Base-by-base conservation (phyloP, 2,797 vertebrate genomes). In the Scomberomorus guttatus region DNA sequence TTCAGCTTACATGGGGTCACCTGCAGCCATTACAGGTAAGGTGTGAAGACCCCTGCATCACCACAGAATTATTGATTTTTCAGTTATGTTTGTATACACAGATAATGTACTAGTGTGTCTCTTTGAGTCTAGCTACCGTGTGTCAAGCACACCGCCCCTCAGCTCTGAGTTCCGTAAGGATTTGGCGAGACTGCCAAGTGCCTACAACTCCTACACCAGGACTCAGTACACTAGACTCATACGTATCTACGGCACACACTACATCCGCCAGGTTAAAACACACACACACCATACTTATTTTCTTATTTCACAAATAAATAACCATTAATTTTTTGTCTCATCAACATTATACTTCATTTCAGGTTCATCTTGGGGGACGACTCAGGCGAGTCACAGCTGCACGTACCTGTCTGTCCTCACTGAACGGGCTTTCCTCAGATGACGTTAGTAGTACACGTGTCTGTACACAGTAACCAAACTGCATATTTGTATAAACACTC, bases 11-110 rank as follows among this genome's bases (percentile, higher is more conserved):
- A 91, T 54, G 55, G 67, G 6, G 14, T 78, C 48, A 69, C 64
- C 27, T 91, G 90, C 52, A 79, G 18, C 37, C 62, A 87, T 37
- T 89, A 91, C 37, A 4, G 84, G 89, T 90, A 70, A 6, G 42
- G 4, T 44, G 8, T 68, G 24, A 27, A 20, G n/a, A 46, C 13
- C 0, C 4, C 32, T 42, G 11, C 18, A 56, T 55, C 4, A 0
- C 15, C 2, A 6, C 0, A 39, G 5, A 13, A 12, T 9, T 48
- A 29, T 0, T 6, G 4, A 20, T 58, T 22, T 55, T 62, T 56
- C 1, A 44, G 8, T 6, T 15, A n/a, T 5, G 8, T 2, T 69
- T n/a, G 6, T 32, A 8, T 9, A 34, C 39, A 5, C 12, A 42
- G 12, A 42, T 54, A 1, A 65, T 58, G 29, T 5, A 10, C 4